Evolutionary conservation across 2,888 invertebrate genomes (phyloP), one percentile per base, ranked within the genome.

Genomic region (Drosophila aldrichi): DNA sequence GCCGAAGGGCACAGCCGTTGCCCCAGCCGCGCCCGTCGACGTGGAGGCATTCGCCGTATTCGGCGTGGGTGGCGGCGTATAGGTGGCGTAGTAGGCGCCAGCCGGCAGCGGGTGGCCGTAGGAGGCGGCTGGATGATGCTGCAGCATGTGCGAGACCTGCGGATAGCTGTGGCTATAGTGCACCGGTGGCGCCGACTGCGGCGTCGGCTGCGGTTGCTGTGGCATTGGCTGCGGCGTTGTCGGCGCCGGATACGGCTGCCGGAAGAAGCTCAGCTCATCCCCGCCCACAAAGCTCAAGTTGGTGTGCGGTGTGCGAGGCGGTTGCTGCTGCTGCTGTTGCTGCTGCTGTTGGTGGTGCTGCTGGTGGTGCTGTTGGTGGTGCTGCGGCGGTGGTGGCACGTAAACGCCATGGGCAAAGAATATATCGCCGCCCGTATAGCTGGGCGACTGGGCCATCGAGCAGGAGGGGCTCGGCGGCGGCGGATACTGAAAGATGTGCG

Each of bases 381-480:
- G 25, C 22, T 2, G 52, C 22, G 36, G 52, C 16, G 52, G 89
- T 16, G 92, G 91, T 43, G 60, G 55, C 54, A 76, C 43, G 18
- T 64, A 71, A 57, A 91, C 91, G 67, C 88, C 85, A 54, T 90
- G 91, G 60, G 93, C 92, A 78, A 93, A 93, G 79, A 93, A 93
- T 3, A 92, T 82, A 69, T 93, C 92, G 58, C 91, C 91, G 64
- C 88, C 91, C 18, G 83, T 87, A 58, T 89, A 92, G 65, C 77
- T 80, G 62, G 92, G 91, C 75, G 91, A 92, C 75, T 90, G 89
- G 36, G 71, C 67, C 18, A 84, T 76, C 48, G 90, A 91, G 74
- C 93, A 93, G 4, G 92, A 92, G 62, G 93, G 93, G 70, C 93
- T 93, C 67, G 91, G 91, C 56, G 93, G 93, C 70, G 91, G 88